Conservation (phyloP, 1,140 invertebrate species). For the Drosophila aff. region DNA sequence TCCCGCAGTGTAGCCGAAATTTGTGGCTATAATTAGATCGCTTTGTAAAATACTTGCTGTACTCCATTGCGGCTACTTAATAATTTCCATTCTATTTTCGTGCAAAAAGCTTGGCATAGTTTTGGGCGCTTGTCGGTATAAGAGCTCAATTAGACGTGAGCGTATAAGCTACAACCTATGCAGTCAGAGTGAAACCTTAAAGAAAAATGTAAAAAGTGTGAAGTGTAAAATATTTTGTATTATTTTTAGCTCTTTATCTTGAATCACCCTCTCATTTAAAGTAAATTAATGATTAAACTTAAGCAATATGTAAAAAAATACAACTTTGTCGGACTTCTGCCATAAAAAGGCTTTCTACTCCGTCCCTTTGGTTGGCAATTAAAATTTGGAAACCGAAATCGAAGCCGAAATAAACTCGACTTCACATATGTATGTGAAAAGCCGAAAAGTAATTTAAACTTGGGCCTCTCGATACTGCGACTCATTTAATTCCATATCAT, state of each 20-base stretch:
- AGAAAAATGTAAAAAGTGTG: background rate
- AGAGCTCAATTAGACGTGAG: constrained; percentile 6
- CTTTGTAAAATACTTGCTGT: constrained; percentile 14
- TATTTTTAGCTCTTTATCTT: background rate
- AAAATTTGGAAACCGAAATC: constrained; percentile 38
- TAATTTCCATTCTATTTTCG: background rate
- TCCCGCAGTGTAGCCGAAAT: background rate
- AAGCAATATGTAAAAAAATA: background rate
- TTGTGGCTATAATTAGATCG: constrained; percentile 1
- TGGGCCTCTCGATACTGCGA: constrained; percentile 20
- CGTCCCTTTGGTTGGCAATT: constrained; percentile 30
- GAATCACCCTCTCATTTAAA: background rate
- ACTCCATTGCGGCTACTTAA: constrained; percentile 43
- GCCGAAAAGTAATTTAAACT: constrained; percentile 61
- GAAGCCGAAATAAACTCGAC: constrained; percentile 13
- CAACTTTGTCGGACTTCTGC: background rate
- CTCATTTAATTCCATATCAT: constrained; percentile 42
- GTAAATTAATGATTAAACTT: background rate
- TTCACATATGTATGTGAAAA: constrained; percentile 21
- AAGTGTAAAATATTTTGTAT: no score
- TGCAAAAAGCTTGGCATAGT: constrained; percentile 55
- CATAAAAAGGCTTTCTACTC: background rate
- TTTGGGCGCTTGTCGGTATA: constrained; percentile 27
- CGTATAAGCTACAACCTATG: constrained; percentile 3
- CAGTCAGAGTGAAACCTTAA: no score